Base-by-base conservation (phyloP, 2,888 invertebrate genomes). In the Ectemnius cavifrons region DNA sequence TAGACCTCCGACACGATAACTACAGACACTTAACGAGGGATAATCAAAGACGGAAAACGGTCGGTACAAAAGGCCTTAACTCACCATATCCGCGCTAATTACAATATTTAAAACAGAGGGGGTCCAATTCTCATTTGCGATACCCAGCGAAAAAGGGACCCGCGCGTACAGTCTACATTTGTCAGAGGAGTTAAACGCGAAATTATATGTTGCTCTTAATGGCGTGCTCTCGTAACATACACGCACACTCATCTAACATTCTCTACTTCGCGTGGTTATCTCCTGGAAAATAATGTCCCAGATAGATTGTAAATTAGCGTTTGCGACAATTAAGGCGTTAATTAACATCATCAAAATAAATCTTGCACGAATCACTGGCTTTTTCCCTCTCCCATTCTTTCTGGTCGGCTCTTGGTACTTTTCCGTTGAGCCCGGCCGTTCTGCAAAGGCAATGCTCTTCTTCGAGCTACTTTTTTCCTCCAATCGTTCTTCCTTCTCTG, bases 1-100 rank as follows among this genome's bases (percentile, higher is more conserved):
- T 62, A 20, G 37, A 56, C 72, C 71, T 67, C 57, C 65, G 69
- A 64, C 73, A 68, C 67, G 68, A 73, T 75, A 79, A 67, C 68
- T 65, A 58, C 58, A 58, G 28, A 27, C 63, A 66, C 27, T 60
- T 60, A 57, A 71, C 37, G 65, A 62, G 62, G 65, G 65, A 71
- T 66, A 71, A 71, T 66, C 62, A 57, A 62, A 63, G 58, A 57
- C 68, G 16, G 52, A 52, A 52, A 16, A 52, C 16, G 52, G n/a
- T 13, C 52, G 52, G 14, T 52, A 8, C 37, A 28, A 37, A 56
- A 37, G 56, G 16, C 56, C 27, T 20, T 49, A 46, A 18, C 47
- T 23, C 45, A 23, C 37, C 37, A 37, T 37, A 37, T 37, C 37
- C 37, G 37, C 37, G 37, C 37, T 37, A 37, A 37, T 37, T 37